Evolutionary conservation across 1,140 invertebrate species (phyloP).

Genomic region (Calephelis nemesis): DNA sequence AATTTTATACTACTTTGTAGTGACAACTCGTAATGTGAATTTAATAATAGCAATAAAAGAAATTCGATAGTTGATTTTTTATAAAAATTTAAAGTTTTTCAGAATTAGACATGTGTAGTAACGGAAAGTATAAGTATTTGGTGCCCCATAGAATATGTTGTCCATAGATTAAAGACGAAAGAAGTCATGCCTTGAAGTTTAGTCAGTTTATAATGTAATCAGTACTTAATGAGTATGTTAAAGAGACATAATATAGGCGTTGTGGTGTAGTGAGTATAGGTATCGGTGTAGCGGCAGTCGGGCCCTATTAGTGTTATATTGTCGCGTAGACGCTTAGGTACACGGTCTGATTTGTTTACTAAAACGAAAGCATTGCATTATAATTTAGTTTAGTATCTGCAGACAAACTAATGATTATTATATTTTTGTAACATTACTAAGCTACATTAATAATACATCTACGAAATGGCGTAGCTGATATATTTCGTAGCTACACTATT

Average conservation of each 20-base stretch:
- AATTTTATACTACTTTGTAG: constrained; percentile 3
- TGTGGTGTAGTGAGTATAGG: constrained; percentile 60
- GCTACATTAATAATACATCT: neutral
- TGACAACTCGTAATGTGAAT: constrained; percentile 66
- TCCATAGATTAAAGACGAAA: constrained; percentile 71
- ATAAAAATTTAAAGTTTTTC: constrained; percentile 67
- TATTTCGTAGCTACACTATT: neutral
- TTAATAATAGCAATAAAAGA: constrained; percentile 72
- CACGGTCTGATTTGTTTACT: too few relatives aligned
- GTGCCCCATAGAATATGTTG: constrained; percentile 74
- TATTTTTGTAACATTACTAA: neutral
- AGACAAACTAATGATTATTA: neutral
- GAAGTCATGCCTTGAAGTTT: constrained; percentile 73
- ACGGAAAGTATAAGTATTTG: constrained; percentile 71
- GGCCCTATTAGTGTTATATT: constrained; percentile 6
- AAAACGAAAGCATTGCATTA: too few relatives aligned
- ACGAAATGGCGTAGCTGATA: neutral
- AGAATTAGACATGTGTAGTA: constrained; percentile 58
- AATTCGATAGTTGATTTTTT: constrained; percentile 60
- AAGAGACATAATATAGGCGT: constrained; percentile 62
- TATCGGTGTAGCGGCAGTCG: constrained; percentile 31
- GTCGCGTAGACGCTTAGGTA: constrained; percentile 3
- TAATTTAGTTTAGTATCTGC: too few relatives aligned
- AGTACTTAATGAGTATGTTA: constrained; percentile 71
- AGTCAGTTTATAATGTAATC: constrained; percentile 71